Evolutionary conservation across 2,797 vertebrate species (phyloP), one percentile per base, ranked within the genome.

Genomic region (Sebastolobus alascanus): DNA sequence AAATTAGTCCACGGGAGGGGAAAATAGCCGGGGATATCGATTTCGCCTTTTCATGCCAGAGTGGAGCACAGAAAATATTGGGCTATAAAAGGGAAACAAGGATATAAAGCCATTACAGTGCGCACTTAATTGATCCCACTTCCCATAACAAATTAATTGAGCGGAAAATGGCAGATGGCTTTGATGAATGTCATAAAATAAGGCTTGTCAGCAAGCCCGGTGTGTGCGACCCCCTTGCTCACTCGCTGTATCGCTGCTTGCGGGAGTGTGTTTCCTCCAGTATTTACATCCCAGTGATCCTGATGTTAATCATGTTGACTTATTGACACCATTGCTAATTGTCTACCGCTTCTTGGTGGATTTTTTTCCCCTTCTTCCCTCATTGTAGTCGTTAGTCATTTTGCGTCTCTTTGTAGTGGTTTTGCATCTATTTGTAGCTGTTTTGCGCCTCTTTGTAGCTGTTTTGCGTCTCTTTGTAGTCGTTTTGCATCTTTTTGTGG

Each of bases 91-190:
- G 89, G 89, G 93, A 95, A 95, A 95, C 94, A 95, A 96, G 95
- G 94, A 95, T 94, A 95, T 94, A 93, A 95, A 95, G 94, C 94
- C 95, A 96, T 96, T 96, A 95, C 89, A 77, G 89, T 83, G 86
- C 82, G 83, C 94, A 95, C 95, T 95, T 96, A 96, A 96, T 96
- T 96, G 96, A 96, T 96, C 95, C 90, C 92, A 92, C 93, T 94
- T 94, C 95, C 95, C 94, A 94, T 95, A 95, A 94, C 93, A 93
- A 95, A 95, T 96, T 96, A 96, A 96, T 96, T 96, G 96, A 94
- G 94, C 91, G 94, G 95, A 96, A 96, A 96, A 96, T 95, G 94
- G 94, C 95, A 96, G 95, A 96, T 96, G 95, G 95, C 93, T 95
- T 94, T 95, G 93, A 95, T 95, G 94, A 93, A 93, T 92, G 91